These are phyloP conservation scores for Myotis findleyi DNA, from an alignment of 2,797 vertebrate genomes.

Conservation along the genomic window DNA sequence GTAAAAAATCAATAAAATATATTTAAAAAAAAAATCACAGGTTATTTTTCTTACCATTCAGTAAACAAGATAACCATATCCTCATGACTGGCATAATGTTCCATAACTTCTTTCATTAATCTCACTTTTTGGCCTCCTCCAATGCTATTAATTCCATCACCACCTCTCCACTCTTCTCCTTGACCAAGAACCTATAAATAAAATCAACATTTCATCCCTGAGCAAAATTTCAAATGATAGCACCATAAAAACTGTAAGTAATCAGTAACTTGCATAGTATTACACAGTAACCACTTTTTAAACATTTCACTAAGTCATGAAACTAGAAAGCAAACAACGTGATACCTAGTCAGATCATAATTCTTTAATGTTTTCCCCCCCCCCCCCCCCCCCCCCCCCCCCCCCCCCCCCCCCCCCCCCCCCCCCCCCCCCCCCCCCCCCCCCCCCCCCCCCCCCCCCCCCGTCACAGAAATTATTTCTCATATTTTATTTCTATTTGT, in stretches of 20 bases:
- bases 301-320: neutral
- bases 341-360: neutral
- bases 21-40: neutral
- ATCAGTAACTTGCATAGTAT: neutral
- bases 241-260: neutral
- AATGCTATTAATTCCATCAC: conserved; percentile 92
- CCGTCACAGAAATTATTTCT: conserved; percentile 63
- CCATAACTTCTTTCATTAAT: conserved; percentile 94
- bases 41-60: conserved; percentile 91
- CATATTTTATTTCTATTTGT: conserved; percentile 55
- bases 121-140: conserved; percentile 98
- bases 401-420: too few species aligned
- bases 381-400: too few species aligned
- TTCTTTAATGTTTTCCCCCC: neutral
- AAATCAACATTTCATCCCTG: conserved; percentile 40
- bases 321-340: neutral
- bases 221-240: neutral
- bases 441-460: too few species aligned
- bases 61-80: conserved; percentile 94
- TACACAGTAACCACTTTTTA: neutral
- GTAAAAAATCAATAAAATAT: too few species aligned
- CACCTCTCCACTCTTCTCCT: conserved; percentile 96
- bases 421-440: too few species aligned
- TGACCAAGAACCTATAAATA: conserved; percentile 93
- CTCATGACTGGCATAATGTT: conserved; percentile 89